Evolutionary conservation across 2,113 vertebrate species (phyloP).

Genomic region (Stomatorhinus ivindoensis): DNA sequence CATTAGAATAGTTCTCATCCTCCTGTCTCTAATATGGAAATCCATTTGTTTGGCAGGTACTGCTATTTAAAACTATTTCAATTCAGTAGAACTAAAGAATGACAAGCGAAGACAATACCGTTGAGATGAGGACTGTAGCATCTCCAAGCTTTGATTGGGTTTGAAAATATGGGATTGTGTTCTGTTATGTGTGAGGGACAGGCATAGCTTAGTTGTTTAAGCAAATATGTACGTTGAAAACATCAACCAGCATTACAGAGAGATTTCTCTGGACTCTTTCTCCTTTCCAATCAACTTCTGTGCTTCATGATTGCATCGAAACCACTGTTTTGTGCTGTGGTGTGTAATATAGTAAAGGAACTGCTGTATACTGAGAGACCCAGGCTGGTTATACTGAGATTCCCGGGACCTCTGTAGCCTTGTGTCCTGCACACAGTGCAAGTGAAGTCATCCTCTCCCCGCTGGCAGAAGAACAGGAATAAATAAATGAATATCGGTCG

Average conservation of each 20-base stretch:
- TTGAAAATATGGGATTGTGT: background rate
- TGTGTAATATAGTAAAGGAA: background rate
- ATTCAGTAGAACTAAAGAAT: background rate
- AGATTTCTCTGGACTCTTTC: background rate
- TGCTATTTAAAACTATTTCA: background rate
- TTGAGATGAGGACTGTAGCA: background rate
- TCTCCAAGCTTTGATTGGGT: background rate
- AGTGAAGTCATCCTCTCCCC: background rate
- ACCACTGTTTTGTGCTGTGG: background rate
- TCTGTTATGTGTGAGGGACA: background rate
- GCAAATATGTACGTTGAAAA: background rate
- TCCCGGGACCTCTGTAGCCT: background rate
- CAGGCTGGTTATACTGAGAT: background rate
- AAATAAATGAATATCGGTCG: background rate
- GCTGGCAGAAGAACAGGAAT: background rate
- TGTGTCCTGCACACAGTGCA: background rate
- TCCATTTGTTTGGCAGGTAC: background rate
- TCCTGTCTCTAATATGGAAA: background rate
- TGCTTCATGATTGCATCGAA: background rate
- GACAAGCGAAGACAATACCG: background rate
- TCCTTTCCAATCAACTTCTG: background rate
- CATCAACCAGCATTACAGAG: background rate
- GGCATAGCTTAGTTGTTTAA: background rate
- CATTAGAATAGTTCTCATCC: background rate
- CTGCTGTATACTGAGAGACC: background rate